These are phyloP conservation scores for Emydoidea blandingii DNA, from an alignment of 2,797 vertebrate genomes.

Conservation along the genomic window DNA sequence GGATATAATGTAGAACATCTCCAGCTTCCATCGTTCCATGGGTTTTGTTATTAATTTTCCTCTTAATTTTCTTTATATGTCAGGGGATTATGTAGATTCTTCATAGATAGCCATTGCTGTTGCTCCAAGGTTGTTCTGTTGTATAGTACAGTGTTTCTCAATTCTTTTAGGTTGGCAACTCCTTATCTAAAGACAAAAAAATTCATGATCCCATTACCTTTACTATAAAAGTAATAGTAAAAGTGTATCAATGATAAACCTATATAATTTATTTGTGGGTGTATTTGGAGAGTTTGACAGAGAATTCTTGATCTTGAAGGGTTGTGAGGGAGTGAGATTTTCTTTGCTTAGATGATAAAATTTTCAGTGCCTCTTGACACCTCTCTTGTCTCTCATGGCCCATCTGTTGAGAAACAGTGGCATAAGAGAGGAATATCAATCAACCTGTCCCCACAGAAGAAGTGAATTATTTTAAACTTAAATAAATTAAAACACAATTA, in stretches of 20 bases:
- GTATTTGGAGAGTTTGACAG: not conserved
- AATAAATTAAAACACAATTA: too few relatives aligned
- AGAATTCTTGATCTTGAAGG: not conserved
- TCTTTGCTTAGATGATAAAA: not conserved
- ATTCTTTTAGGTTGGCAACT: not conserved
- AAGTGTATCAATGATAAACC: not conserved
- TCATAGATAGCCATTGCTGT: accelerated
- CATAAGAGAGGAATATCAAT: too few relatives aligned
- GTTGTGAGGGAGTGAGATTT: not conserved
- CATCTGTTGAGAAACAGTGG: too few relatives aligned
- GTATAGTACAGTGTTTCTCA: not conserved
- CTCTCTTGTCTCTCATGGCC: not conserved
- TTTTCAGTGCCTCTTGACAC: not conserved
- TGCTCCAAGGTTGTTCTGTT: not conserved
- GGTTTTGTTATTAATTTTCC: not conserved
- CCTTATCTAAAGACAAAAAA: not conserved
- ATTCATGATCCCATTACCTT: not conserved
- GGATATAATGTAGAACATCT: not conserved
- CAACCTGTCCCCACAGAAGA: too few relatives aligned
- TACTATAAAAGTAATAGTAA: not conserved
- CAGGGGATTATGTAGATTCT: not conserved
- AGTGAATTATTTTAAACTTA: too few relatives aligned
- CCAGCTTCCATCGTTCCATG: not conserved
- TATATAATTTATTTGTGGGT: not conserved
- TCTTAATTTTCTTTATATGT: not conserved